These are phyloP conservation scores for Liopterus haemorrhoidalis DNA, from an alignment of 2,888 invertebrate species.

Conservation along the genomic window DNA sequence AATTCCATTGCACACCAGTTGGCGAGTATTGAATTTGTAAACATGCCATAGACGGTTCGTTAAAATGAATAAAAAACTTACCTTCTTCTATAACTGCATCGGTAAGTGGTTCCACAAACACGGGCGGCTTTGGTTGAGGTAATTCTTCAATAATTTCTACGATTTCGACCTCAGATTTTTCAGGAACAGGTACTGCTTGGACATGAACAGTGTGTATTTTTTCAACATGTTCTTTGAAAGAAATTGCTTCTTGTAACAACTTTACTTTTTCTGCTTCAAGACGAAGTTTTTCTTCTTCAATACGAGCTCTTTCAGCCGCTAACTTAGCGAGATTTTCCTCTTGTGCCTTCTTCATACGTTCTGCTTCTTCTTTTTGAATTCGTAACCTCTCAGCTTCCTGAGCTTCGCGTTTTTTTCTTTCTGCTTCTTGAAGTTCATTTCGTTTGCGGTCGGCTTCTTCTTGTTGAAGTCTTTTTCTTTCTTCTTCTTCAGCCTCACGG, in stretches of 20 bases:
- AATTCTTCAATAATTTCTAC: slow-evolving; percentile 37
- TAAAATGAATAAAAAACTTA: slow-evolving; percentile 35
- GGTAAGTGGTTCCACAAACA: slow-evolving; percentile 55
- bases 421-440: slow-evolving; percentile 28
- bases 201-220: slow-evolving; percentile 18
- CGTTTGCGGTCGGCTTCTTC: slow-evolving; percentile 6
- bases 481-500: slow-evolving; percentile 32
- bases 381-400: slow-evolving; percentile 33
- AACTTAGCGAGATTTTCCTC: slow-evolving; percentile 20
- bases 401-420: slow-evolving; percentile 33
- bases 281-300: slow-evolving; percentile 12
- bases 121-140: slow-evolving; percentile 46
- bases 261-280: slow-evolving; percentile 16
- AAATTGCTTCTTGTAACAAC: slow-evolving; percentile 19
- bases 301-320: slow-evolving; percentile 24
- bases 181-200: slow-evolving; percentile 34
- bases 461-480: slow-evolving; percentile 23
- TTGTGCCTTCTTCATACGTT: slow-evolving; percentile 22
- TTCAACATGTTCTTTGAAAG: slow-evolving; percentile 23
- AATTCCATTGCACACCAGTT: too few relatives aligned
- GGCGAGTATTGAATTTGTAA: too few relatives aligned
- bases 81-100: slow-evolving; percentile 67
- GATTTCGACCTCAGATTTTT: slow-evolving; percentile 32
- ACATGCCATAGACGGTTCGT: slow-evolving; percentile 34
- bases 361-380: slow-evolving; percentile 8